Percentiles rank a stretch among this genome's conserved stretches.
Conservation (phyloP, 2,113 vertebrate species). For the Sphyrna mokarran region DNA sequence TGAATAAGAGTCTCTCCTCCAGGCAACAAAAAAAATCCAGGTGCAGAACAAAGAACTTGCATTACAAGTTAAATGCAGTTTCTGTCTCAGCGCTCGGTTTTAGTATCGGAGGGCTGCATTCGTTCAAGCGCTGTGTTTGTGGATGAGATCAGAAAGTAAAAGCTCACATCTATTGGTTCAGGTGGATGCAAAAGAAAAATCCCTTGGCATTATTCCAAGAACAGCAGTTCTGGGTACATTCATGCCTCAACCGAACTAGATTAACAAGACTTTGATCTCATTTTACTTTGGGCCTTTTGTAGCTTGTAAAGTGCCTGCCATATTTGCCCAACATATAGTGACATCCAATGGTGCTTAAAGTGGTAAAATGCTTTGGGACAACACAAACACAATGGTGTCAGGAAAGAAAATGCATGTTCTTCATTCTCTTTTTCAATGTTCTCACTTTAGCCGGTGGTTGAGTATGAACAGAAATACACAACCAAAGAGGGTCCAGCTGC, state of each 20-base stretch:
- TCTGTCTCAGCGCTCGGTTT: neutral
- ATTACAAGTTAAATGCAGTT: neutral
- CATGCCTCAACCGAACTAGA: neutral
- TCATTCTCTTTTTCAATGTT: neutral
- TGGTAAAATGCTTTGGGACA: neutral
- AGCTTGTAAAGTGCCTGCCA: neutral
- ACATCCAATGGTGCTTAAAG: neutral
- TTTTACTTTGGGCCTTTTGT: neutral
- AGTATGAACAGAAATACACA: neutral
- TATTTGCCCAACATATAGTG: neutral
- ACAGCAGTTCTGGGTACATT: neutral
- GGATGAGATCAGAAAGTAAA: neutral
- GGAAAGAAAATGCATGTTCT: neutral
- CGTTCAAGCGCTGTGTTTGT: neutral
- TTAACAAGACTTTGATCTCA: neutral
- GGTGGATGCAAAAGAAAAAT: neutral
- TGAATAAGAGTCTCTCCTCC: neutral
- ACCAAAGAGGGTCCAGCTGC: neutral
- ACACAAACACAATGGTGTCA: neutral
- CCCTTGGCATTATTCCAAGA: neutral
- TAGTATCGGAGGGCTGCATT: neutral
- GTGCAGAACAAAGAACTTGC: neutral
- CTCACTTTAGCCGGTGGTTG: neutral
- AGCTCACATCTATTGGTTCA: neutral
- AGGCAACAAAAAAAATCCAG: neutral